phyloP scores from a whole-genome alignment of 2,113 vertebrate species.

The Hyperopisus bebe region DNA sequence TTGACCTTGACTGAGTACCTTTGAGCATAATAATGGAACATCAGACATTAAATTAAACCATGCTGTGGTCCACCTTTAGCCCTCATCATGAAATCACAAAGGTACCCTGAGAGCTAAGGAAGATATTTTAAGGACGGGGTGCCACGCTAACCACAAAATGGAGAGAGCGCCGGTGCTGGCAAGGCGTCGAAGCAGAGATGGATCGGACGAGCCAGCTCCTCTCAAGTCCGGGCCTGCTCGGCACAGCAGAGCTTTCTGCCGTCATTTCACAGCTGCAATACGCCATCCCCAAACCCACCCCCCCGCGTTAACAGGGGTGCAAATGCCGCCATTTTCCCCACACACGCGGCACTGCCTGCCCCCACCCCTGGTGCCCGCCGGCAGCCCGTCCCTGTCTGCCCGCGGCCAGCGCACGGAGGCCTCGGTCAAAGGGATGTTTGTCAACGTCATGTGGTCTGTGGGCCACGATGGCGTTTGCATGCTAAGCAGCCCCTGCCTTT shows the following conservation, averaged over 20 bases:
- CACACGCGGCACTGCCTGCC: constrained; percentile 16
- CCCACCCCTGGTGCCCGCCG: constrained; percentile 23
- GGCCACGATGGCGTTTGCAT: constrained; percentile 49
- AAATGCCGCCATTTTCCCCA: constrained; percentile 46
- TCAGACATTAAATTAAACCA: not conserved
- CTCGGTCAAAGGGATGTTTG: constrained; percentile 63
- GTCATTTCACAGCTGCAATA: constrained; percentile 46
- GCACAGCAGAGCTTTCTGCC: constrained; percentile 52
- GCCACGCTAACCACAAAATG: constrained; percentile 48
- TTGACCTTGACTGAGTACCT: constrained; percentile 3
- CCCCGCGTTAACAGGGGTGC: constrained; percentile 40
- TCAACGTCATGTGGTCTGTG: constrained; percentile 56
- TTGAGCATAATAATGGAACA: not conserved
- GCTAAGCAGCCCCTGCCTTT: constrained; percentile 50
- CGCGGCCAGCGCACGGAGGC: constrained; percentile 44
- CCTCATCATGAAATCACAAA: constrained; percentile 34
- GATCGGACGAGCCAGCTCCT: not conserved
- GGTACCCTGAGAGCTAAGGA: constrained; percentile 44
- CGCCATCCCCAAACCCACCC: constrained; percentile 28
- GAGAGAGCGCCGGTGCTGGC: constrained; percentile 33
- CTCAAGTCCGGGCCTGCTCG: constrained; percentile 24
- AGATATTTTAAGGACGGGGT: constrained; percentile 43
- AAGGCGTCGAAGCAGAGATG: constrained; percentile 38
- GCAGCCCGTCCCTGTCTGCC: constrained; percentile 30
- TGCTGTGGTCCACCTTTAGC: constrained; percentile 8